Evolutionary conservation across 2,113 vertebrate genomes (phyloP).

Genomic region (Pseudonaja textilis): DNA sequence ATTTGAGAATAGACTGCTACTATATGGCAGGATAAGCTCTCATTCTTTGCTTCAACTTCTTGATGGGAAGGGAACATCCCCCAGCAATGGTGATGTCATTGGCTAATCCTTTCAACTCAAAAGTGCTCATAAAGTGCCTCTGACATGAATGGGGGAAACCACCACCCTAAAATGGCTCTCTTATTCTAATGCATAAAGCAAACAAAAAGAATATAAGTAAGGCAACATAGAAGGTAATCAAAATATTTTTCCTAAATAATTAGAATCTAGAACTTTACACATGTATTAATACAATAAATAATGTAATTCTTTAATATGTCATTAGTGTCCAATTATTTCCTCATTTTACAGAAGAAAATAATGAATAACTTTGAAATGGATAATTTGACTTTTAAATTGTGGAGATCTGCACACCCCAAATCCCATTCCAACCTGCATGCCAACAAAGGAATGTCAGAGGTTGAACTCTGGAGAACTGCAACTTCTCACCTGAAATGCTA

Average conservation of each 20-base stretch:
- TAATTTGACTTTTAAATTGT: neutral
- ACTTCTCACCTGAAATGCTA: neutral
- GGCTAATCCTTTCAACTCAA: no score
- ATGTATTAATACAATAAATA: neutral
- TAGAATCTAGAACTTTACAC: neutral
- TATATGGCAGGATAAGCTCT: no score
- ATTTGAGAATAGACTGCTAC: no score
- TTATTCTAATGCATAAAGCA: neutral
- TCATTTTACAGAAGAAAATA: slow-evolving; percentile 14
- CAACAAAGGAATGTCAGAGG: neutral
- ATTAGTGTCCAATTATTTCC: neutral
- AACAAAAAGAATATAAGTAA: neutral
- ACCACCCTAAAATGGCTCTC: neutral
- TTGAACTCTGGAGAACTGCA: neutral
- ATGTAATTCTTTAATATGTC: neutral
- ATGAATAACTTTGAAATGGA: neutral
- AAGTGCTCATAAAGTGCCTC: no score
- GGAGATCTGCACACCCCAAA: neutral
- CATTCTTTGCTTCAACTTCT: no score
- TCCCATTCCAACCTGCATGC: neutral
- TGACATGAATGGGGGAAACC: no score
- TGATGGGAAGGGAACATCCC: no score
- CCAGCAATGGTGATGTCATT: no score
- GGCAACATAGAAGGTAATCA: neutral
- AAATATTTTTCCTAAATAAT: no score